Conservation (phyloP, 2,888 invertebrate genomes). For the Agrilus mali region DNA sequence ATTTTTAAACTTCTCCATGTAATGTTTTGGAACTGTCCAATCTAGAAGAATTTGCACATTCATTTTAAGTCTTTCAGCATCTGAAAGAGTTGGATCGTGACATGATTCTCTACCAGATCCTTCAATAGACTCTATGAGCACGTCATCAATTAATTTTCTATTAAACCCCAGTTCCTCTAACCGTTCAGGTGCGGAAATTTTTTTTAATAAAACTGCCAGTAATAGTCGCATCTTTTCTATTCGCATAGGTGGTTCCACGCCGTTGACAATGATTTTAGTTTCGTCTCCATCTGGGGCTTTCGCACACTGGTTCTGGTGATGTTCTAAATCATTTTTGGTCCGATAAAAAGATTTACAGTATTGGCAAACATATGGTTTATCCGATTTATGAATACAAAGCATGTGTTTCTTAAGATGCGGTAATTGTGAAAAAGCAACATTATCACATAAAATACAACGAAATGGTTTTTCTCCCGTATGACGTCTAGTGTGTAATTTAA, state of each 20-base stretch:
- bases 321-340: constrained; percentile 59
- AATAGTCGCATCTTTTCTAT: constrained; percentile 67
- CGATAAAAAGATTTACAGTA: constrained; percentile 64
- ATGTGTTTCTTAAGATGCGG: constrained; percentile 83
- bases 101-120: constrained; percentile 59
- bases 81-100: constrained; percentile 41
- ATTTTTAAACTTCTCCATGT: constrained; percentile 62
- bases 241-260: constrained; percentile 42
- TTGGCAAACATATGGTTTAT: constrained; percentile 64
- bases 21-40: constrained; percentile 67
- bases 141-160: constrained; percentile 66
- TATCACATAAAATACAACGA: constrained; percentile 53
- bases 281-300: constrained; percentile 21
- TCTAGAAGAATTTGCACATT: constrained; percentile 69
- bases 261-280: constrained; percentile 15
- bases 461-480: constrained; percentile 84
- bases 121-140: constrained; percentile 63
- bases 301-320: constrained; percentile 47
- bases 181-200: constrained; percentile 69
- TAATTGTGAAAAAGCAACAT: constrained; percentile 64
- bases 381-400: constrained; percentile 69
- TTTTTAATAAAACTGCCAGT: constrained; percentile 67
- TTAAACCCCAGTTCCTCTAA: constrained; percentile 64
- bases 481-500: constrained; percentile 68
- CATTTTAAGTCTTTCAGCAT: constrained; percentile 51